A percentile compares a stretch with the other conserved stretches of the same genome.
Evolutionary conservation across 1,140 invertebrate genomes (phyloP).

Genomic region (Apis florea): DNA sequence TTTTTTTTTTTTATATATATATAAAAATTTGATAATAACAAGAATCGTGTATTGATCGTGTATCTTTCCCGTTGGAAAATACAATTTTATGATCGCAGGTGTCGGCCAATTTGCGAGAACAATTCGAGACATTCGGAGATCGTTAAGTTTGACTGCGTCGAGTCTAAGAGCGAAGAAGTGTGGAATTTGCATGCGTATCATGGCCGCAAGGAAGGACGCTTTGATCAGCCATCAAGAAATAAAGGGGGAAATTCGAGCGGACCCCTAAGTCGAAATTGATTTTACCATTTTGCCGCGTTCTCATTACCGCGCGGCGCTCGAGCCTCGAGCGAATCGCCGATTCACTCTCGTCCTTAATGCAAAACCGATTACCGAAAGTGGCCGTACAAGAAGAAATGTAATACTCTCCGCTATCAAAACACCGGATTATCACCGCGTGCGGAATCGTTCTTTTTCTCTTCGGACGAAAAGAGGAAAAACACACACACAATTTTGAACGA

Average conservation of each 20-base stretch:
- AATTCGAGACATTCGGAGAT: too few relatives aligned
- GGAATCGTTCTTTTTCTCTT: background rate
- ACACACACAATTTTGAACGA: too few relatives aligned
- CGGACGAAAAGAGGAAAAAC: too few relatives aligned
- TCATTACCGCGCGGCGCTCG: background rate
- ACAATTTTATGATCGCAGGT: background rate
- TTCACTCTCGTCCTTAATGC: conserved; percentile 32
- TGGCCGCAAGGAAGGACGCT: conserved; percentile 1
- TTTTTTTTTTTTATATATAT: too few relatives aligned
- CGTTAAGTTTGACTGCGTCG: background rate
- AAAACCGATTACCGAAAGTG: conserved; percentile 38
- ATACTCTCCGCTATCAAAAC: conserved; percentile 14
- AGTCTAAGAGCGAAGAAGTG: background rate
- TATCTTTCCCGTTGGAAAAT: too few relatives aligned
- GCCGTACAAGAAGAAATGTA: background rate
- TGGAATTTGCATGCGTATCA: conserved; percentile 25
- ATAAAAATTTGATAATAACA: too few relatives aligned
- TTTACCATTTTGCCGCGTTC: conserved; percentile 33
- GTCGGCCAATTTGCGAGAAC: background rate
- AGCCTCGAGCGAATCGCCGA: conserved; percentile 4
- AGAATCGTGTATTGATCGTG: too few relatives aligned
- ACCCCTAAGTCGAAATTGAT: conserved; percentile 36
- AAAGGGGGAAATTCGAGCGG: conserved; percentile 23
- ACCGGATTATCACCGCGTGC: background rate
- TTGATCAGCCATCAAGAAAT: conserved; percentile 36